Base-by-base conservation (phyloP, 1,140 invertebrate genomes). In the Charaxes varanes region DNA sequence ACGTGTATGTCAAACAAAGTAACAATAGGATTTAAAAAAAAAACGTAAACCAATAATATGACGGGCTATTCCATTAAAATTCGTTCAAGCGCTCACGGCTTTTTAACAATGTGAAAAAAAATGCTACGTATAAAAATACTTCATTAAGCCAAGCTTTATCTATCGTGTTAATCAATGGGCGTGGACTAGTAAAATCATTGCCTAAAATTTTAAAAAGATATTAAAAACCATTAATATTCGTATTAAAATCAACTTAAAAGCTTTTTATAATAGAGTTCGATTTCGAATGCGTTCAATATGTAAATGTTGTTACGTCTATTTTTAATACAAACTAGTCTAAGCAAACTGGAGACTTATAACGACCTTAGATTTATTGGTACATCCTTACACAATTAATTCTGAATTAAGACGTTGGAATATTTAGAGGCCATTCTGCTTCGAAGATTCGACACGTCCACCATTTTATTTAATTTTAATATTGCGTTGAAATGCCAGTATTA, bases 71-170 rank as follows among this genome's bases (percentile, higher is more conserved):
- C 53, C 23, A 56, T 23, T 12, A 28, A 16, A 21, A 42, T 12
- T 27, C 62, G 53, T 63, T 60, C 58, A 42, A 37, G 36, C 48
- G 37, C 59, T 61, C 45, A 60, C 61, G 54, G 48, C 62, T 47
- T 46, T 55, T 61, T 74, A 76, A 77, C 65, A 70, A 65, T 70
- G 70, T 70, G 57, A 77, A n/a, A n/a, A 67, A 78, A 73, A 76
- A 73, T 63, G 53, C 54, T 63, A 63, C 63, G 42, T 72, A 64
- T 67, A 71, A 74, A 76, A 80, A 77, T 76, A 69, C 69, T 76
- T 69, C 59, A 76, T 80, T 80, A 74, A 63, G 53, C 47, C 60
- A 57, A 57, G 40, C 59, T 64, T 72, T 74, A 78, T 81, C 73
- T 68, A 10, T 41, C 57, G 58, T 64, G 69, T 77, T 74, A 72